These are phyloP conservation scores for Gnathonemus longibarbis DNA, from an alignment of 2,113 vertebrate genomes.

Conservation along the genomic window DNA sequence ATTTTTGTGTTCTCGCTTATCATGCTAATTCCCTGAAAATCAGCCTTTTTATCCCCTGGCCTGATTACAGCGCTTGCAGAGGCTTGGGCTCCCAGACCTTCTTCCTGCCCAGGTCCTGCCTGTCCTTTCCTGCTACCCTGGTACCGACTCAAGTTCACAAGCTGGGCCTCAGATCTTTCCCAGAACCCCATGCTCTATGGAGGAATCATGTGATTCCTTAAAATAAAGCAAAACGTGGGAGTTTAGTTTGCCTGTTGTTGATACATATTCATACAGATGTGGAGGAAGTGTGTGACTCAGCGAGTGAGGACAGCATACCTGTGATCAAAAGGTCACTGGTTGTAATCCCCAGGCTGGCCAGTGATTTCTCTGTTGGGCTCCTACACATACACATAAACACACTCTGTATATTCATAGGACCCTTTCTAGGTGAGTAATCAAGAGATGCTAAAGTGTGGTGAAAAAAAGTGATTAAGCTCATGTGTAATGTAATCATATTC, in stretches of 20 bases:
- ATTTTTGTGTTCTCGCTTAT: conserved; percentile 99
- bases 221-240: not conserved
- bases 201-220: not conserved
- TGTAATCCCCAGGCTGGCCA: not conserved
- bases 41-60: conserved; percentile 98
- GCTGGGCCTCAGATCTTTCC: conserved; percentile 15
- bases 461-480: conserved; percentile 50
- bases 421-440: conserved; percentile 73
- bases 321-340: not conserved
- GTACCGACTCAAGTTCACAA: conserved; percentile 23
- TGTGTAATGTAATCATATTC: conserved; percentile 61
- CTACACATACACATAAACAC: not conserved
- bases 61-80: conserved; percentile 95
- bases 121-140: conserved; percentile 46
- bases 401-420: not conserved
- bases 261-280: not conserved
- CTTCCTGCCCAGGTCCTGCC: conserved; percentile 73
- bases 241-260: not conserved
- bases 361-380: not conserved
- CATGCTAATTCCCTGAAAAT: conserved; percentile 99
- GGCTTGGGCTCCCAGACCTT: conserved; percentile 82
- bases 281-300: not conserved
- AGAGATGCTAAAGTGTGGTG: conserved; percentile 75
- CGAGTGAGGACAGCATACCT: not conserved
- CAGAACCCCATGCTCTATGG: not conserved